Conservation (phyloP, 2,113 vertebrate genomes). For the Malaclemys terrapin region DNA sequence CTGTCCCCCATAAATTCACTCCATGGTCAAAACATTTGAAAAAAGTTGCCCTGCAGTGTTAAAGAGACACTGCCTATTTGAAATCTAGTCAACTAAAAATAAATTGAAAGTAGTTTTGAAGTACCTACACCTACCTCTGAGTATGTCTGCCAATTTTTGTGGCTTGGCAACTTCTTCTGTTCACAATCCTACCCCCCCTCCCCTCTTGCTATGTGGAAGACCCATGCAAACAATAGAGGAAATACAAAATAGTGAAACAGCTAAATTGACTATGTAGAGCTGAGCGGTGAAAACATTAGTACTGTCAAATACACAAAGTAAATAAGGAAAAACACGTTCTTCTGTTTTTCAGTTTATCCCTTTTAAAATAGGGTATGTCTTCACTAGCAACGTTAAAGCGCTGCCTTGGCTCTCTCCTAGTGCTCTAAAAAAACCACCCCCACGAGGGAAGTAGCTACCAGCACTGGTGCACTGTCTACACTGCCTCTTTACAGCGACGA, state of each 20-base stretch:
- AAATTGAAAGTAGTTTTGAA: not conserved
- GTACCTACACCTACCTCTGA: not conserved
- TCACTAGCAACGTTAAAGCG: too few species aligned
- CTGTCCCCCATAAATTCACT: not conserved
- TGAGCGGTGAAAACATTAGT: not conserved
- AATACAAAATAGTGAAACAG: not conserved
- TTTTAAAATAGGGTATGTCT: too few species aligned
- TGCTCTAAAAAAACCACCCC: too few species aligned
- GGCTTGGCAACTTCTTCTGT: not conserved
- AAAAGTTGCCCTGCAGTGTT: not conserved
- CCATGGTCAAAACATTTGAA: not conserved
- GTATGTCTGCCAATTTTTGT: not conserved
- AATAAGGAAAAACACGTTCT: not conserved
- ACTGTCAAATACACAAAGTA: not conserved
- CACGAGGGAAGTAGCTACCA: too few species aligned
- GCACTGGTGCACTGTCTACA: too few species aligned
- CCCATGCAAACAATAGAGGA: not conserved
- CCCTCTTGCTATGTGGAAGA: not conserved
- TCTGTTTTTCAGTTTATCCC: too few species aligned
- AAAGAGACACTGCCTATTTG: not conserved
- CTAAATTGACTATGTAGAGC: not conserved
- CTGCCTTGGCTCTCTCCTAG: too few species aligned
- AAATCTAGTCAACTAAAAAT: not conserved
- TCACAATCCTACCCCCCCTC: not conserved
- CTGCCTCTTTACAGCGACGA: too few species aligned